Evolutionary conservation across 2,113 vertebrate genomes (phyloP).

Genomic region (Mormyrus lacerda): DNA sequence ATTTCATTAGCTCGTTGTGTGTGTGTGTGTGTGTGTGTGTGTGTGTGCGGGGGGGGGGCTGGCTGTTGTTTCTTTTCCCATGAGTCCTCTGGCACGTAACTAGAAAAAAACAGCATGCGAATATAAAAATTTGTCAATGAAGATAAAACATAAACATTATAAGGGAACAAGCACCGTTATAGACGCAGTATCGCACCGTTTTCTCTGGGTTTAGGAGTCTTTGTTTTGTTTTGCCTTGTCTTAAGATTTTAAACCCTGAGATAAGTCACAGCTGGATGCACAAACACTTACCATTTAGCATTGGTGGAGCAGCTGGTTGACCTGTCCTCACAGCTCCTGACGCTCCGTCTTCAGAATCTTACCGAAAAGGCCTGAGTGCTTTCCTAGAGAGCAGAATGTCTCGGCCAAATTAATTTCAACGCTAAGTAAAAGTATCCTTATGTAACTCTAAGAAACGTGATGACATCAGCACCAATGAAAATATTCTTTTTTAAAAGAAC

Average conservation of each 20-base stretch:
- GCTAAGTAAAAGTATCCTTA: not conserved
- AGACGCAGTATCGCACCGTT: not conserved
- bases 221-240: not conserved
- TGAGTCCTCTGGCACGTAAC: not conserved
- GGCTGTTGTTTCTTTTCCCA: not conserved
- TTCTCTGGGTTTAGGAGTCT: not conserved
- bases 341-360: not conserved
- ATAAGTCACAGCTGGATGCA: not conserved
- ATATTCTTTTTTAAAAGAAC: not conserved
- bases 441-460: not conserved
- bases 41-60: not conserved
- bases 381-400: not conserved
- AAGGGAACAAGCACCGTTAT: not conserved
- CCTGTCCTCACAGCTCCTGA: not conserved
- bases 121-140: not conserved
- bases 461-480: not conserved
- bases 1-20: conserved; percentile 25
- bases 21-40: conserved; percentile 4
- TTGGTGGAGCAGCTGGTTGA: not conserved
- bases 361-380: not conserved
- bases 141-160: not conserved
- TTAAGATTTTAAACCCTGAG: not conserved
- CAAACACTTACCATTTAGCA: not conserved
- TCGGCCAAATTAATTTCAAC: not conserved
- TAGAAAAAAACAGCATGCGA: not conserved